These are phyloP conservation scores for Anolis apletophallus DNA, from an alignment of 2,797 vertebrate genomes.

Conservation along the genomic window DNA sequence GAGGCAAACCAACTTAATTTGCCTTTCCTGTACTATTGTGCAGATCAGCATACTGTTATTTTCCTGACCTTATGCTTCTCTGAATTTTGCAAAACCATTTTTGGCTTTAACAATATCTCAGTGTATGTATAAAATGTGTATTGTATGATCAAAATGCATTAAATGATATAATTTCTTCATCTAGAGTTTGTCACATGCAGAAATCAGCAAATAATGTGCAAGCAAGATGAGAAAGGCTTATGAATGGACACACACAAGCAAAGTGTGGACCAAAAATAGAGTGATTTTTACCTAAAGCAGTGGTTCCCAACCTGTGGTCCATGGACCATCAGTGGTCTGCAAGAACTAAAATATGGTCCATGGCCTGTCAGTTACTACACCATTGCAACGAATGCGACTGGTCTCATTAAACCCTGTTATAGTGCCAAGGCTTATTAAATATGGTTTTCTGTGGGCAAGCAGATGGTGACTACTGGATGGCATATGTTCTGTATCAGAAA, in stretches of 20 bases:
- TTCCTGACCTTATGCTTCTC: neutral
- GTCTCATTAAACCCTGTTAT: no score
- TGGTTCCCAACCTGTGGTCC: no score
- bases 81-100: neutral
- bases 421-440: no score
- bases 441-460: no score
- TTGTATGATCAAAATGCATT: neutral
- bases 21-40: neutral
- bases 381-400: no score
- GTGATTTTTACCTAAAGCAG: neutral
- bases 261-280: neutral
- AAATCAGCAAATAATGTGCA: neutral
- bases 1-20: neutral
- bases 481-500: no score
- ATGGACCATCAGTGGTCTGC: no score
- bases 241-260: neutral
- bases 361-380: no score
- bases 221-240: neutral
- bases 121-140: neutral
- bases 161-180: neutral
- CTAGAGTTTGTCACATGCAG: neutral
- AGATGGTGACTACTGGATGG: no score
- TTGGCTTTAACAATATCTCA: neutral
- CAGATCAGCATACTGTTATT: neutral
- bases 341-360: no score